Evolutionary conservation across 2,113 vertebrate genomes (phyloP), one percentile per base, ranked within the genome.

Genomic region (Cyprinodon variegatus): DNA sequence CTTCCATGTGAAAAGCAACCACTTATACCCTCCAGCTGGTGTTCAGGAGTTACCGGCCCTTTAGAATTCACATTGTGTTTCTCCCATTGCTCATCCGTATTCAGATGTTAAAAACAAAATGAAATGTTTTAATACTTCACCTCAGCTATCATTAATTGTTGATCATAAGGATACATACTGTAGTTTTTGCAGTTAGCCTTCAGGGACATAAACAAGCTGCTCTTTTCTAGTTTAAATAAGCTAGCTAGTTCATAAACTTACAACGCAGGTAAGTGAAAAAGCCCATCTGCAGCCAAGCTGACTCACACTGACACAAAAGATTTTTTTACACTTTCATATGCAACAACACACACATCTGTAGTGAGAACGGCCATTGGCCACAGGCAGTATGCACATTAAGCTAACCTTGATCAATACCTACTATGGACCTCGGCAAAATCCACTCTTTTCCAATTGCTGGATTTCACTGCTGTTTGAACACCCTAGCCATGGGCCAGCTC

Each of bases 351-450:
- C 77, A 78, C 81, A 84, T 81, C 85, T 86, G 79, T 85, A 79
- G 81, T 82, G 76, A 78, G 84, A 88, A 91, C 76, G 76, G 87
- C 89, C 86, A 85, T 81, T 77, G 88, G 90, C 90, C 90, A 92
- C 76, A 83, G 89, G 88, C 89, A 81, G 90, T 88, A 88, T 93
- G 89, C 83, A 88, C 92, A 91, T 87, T 92, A 91, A 91, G 89
- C 94, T 93, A 94, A 92, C 94, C 93, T 93, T 94, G 92, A 95
- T 95, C 94, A 94, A 94, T 94, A 91, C 87, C 90, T 89, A 86
- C 90, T 93, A 80, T 91, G 89, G 93, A 94, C 93, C 87, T 92
- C 91, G 89, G 86, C 85, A 90, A 87, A 90, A 91, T 89, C 86
- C 79, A 86, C 89, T 87, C 90, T 86, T 93, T 87, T 91, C 69